Base-by-base conservation (phyloP, 2,113 vertebrate genomes). In the Tragulus kanchil region DNA sequence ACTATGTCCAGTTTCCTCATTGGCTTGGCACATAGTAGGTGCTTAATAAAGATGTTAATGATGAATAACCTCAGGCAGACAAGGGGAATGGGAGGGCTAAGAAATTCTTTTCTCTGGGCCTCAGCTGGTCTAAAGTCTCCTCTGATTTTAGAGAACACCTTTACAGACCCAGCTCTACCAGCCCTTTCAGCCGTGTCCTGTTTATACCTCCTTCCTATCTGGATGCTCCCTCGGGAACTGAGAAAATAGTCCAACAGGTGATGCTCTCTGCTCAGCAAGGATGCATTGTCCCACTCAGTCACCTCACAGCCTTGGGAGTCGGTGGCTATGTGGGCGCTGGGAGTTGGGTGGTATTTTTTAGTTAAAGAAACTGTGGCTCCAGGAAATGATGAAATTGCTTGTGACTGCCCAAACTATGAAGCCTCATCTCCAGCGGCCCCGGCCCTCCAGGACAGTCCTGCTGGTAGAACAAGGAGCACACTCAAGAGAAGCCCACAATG, bases 271-370 rank as follows among this genome's bases (percentile, higher is more conserved):
- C 88, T 94, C 50, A 73, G 62, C 15, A 19, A 31, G 77, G 87
- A 78, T 25, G 5, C 89, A 65, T 59, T 45, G 86, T 59, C 17
- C 71, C 45, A 56, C 59, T 79, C 64, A 64, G 65, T 89, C 86
- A 89, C 61, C 31, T 79, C n/a, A 7, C 26, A 71, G 59, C 36
- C 78, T 85, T 42, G 65, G 67, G 54, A 85, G 58, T 5, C 50
- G 71, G 48, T 52, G 2, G 69, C 16, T 42, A 19, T 31, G n/a
- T 58, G n/a, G 78, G 54, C 36, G 52, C 31, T 42, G 59, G 61
- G 52, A 82, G 52, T 14, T 45, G 42, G 16, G n/a, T 93, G 52
- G 54, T 52, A 62, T 78, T 96, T 91, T 92, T 97, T 78, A 90
- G 89, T 78, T 82, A 73, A 61, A 75, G 65, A 85, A 94, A 89